These are phyloP conservation scores for Thalassarche chlororhynchos DNA, from an alignment of 2,113 vertebrate genomes.

Conservation along the genomic window DNA sequence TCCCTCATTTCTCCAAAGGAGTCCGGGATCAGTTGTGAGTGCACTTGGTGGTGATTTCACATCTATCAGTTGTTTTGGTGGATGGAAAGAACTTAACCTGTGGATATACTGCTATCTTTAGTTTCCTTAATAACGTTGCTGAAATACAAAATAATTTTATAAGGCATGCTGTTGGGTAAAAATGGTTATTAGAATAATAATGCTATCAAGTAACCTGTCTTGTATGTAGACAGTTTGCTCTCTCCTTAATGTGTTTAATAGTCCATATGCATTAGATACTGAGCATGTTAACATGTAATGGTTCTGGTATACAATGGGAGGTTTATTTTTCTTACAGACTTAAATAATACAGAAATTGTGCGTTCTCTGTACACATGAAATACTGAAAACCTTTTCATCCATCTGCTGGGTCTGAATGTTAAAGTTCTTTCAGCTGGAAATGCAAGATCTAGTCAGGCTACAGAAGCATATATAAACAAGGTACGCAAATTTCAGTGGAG, in stretches of 20 bases:
- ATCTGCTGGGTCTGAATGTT: not conserved
- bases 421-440: slow-evolving; percentile 29
- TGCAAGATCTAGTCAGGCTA: not conserved
- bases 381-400: slow-evolving; percentile 39
- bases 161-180: not conserved
- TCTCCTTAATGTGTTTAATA: not conserved
- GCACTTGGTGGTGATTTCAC: not conserved
- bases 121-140: not conserved
- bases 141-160: not conserved
- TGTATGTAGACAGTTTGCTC: not conserved
- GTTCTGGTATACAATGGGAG: not conserved
- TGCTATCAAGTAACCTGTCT: not conserved
- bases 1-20: not conserved
- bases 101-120: not conserved
- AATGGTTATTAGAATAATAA: not conserved
- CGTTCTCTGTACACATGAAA: not conserved
- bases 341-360: not conserved
- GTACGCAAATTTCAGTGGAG: slow-evolving; percentile 13
- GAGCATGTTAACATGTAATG: not conserved
- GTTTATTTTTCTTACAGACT: not conserved
- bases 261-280: not conserved
- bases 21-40: not conserved
- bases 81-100: not conserved
- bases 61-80: not conserved
- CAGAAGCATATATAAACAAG: slow-evolving; percentile 13